phyloP scores from a whole-genome alignment of 2,113 vertebrate species.

The Aptenodytes forsteri region DNA sequence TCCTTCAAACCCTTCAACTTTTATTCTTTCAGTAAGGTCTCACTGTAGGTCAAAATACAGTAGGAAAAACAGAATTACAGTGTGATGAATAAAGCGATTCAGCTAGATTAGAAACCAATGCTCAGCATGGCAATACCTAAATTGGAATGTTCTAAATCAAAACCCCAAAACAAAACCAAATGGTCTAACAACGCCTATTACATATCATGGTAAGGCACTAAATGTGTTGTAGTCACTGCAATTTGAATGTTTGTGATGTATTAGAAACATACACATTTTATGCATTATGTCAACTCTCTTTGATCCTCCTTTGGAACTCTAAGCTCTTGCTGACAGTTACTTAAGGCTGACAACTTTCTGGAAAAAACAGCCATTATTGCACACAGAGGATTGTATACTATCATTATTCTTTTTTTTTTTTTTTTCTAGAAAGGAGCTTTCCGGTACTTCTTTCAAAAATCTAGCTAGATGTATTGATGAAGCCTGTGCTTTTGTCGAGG shows the following conservation, averaged over 20 bases:
- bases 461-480: not conserved
- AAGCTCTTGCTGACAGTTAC: constrained; percentile 33
- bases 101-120: constrained; percentile 7
- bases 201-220: not conserved
- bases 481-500: not conserved
- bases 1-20: not conserved
- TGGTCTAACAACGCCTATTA: not conserved
- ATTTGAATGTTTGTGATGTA: constrained; percentile 48
- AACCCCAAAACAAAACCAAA: constrained; percentile 41
- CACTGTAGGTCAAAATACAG: constrained; percentile 41
- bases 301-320: constrained; percentile 48
- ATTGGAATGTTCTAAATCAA: constrained; percentile 47
- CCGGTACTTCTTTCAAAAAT: constrained; percentile 1
- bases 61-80: constrained; percentile 14
- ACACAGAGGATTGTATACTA: not conserved
- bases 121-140: not conserved
- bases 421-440: not conserved
- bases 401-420: not conserved
- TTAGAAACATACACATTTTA: constrained; percentile 63
- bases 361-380: not conserved
- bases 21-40: constrained; percentile 7
- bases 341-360: constrained; percentile 29
- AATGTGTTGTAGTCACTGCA: constrained; percentile 17
- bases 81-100: constrained; percentile 12
- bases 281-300: constrained; percentile 43